Conservation (phyloP, 2,797 vertebrate species). For the Lepilemur septentrionalis region DNA sequence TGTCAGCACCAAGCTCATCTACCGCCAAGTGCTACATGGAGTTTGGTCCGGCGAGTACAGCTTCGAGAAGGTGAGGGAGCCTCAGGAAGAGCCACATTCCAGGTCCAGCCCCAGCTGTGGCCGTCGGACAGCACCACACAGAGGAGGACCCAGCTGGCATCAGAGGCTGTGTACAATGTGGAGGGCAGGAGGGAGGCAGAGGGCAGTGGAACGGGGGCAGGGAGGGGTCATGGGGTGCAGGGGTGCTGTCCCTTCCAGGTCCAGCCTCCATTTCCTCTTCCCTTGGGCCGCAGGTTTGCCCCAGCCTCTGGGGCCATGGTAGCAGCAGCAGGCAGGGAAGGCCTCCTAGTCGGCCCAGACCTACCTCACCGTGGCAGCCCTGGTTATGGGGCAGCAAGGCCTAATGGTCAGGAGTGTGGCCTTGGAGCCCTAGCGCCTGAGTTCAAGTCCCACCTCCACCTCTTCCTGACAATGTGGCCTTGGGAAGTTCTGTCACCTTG, state of each 20-base stretch:
- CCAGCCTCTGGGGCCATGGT: no score
- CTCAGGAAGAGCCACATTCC: neutral
- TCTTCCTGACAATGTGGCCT: neutral
- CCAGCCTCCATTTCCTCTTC: neutral
- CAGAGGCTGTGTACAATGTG: neutral
- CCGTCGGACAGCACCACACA: accelerated
- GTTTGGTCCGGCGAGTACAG: conserved; percentile 93
- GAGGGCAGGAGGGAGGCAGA: neutral
- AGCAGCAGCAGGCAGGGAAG: neutral
- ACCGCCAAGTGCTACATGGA: conserved; percentile 93
- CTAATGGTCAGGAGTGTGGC: neutral
- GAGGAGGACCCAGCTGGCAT: neutral
- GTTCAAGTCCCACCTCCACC: neutral
- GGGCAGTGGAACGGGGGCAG: accelerated
- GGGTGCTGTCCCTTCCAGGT: neutral
- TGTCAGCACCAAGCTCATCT: conserved; percentile 94
- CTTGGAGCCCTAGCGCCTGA: neutral
- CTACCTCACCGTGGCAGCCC: neutral
- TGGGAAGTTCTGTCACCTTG: neutral
- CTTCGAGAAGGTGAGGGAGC: conserved; percentile 89
- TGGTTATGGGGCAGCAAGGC: neutral
- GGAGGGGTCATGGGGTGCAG: neutral
- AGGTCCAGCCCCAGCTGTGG: no score
- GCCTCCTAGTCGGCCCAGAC: neutral
- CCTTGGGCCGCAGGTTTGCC: neutral